Base-by-base conservation (phyloP, 2,888 invertebrate species). In the Platycheirus rosarum region DNA sequence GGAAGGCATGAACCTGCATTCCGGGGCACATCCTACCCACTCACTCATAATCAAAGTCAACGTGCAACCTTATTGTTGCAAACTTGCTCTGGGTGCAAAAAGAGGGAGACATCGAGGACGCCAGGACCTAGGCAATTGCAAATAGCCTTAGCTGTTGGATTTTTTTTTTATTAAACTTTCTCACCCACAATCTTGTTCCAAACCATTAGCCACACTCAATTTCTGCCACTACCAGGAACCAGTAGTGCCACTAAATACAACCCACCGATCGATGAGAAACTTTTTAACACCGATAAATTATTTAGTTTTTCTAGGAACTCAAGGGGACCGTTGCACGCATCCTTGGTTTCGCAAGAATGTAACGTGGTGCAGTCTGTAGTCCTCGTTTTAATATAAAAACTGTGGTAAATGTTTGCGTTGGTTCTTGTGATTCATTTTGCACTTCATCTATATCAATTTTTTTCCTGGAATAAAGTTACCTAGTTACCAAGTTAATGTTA, bases 271-370 rank as follows among this genome's bases (percentile, higher is more conserved):
- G 44, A 74, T 75, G 37, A 6, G 44, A 42, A 35, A 57, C 16
- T 37, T 51, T 70, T 37, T 32, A 65, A 69, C 49, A 20, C 37
- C 57, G 63, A 75, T 80, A 70, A 75, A 80, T 75, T 65, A 80
- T 75, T 80, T 63, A 75, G 75, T 80, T 75, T n/a, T n/a, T n/a
- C n/a, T n/a, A n/a, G n/a, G n/a, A n/a, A n/a, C n/a, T n/a, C n/a
- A n/a, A n/a, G n/a, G n/a, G n/a, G n/a, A 11, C 6, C 2, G 16
- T 9, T 53, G 32, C 32, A 53, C 18, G 51, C 18, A n/a, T 53
- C 2, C n/a, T 29, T 40, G 14, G 9, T 51, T 32, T 29, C 16
- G 14, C 16, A 26, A 26, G 26, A 23, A n/a, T 13, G 13, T 13
- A 48, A 48, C 13, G 1, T 48, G n/a, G n/a, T n/a, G n/a, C n/a